These are phyloP conservation scores for Taenaris catops DNA, from an alignment of 2,888 invertebrate genomes.

Conservation along the genomic window DNA sequence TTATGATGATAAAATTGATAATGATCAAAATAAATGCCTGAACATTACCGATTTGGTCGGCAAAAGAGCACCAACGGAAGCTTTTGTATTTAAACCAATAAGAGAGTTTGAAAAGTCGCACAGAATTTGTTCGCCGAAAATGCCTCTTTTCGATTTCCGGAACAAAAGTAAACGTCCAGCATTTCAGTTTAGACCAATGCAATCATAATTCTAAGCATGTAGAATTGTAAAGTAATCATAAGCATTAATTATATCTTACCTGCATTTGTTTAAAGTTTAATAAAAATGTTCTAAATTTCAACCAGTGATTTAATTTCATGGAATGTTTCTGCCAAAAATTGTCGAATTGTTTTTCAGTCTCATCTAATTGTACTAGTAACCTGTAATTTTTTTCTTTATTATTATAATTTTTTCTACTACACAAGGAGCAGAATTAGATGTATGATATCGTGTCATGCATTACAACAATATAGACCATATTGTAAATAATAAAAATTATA, in stretches of 20 bases:
- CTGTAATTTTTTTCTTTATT: no score
- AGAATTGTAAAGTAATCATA: slow-evolving; percentile 12
- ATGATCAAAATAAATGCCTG: slow-evolving; percentile 51
- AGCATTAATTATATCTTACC: slow-evolving; percentile 66
- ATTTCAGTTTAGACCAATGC: slow-evolving; percentile 59
- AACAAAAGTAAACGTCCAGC: slow-evolving; percentile 40
- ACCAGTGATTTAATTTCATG: slow-evolving; percentile 91
- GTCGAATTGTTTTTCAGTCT: slow-evolving; percentile 96
- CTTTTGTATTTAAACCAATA: slow-evolving; percentile 59
- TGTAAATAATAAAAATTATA: no score
- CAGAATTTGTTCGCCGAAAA: slow-evolving; percentile 53
- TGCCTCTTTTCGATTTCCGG: slow-evolving; percentile 67
- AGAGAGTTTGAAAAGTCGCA: slow-evolving; percentile 49
- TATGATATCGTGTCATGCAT: no score
- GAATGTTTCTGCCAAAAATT: slow-evolving; percentile 97
- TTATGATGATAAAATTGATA: slow-evolving; percentile 37
- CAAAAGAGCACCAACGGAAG: slow-evolving; percentile 50
- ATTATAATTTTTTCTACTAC: no score
- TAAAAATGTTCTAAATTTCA: slow-evolving; percentile 95
- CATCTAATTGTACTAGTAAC: slow-evolving; percentile 94
- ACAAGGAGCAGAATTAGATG: no score
- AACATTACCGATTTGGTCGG: slow-evolving; percentile 64
- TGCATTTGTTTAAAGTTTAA: slow-evolving; percentile 96
- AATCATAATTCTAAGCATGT: slow-evolving; percentile 34
- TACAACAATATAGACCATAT: no score